A percentile compares a stretch with the other conserved stretches of the same genome.
These are phyloP conservation scores for Phengaris alcon DNA, from an alignment of 2,888 invertebrate genomes.

Conservation along the genomic window DNA sequence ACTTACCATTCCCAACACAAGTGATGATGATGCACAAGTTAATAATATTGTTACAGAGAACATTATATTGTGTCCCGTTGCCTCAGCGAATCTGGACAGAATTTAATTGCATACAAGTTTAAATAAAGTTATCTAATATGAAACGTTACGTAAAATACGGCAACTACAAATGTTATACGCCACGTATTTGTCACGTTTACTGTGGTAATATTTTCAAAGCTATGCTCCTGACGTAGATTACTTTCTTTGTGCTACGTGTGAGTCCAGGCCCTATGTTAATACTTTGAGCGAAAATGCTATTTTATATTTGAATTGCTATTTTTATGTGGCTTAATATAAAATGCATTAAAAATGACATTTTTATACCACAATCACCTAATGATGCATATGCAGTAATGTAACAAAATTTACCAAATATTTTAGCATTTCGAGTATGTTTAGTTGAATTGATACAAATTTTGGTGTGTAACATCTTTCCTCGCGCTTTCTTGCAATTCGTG, in stretches of 20 bases:
- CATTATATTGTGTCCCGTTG: background rate
- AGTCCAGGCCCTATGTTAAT: constrained; percentile 42
- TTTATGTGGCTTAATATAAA: constrained; percentile 1
- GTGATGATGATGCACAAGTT: background rate
- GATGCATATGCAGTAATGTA: background rate
- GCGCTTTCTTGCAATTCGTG: too few species aligned
- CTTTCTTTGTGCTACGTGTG: constrained; percentile 55
- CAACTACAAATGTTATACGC: constrained; percentile 57
- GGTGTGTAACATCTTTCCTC: too few species aligned
- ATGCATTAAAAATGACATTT: background rate
- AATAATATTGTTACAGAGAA: background rate
- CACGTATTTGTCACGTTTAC: constrained; percentile 66
- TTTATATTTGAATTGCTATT: constrained; percentile 33
- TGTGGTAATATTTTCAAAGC: constrained; percentile 64
- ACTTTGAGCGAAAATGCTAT: constrained; percentile 38
- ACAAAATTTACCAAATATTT: background rate
- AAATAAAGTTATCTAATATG: constrained; percentile 46
- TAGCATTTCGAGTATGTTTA: too few species aligned
- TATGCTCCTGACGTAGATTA: constrained; percentile 68
- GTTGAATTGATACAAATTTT: too few species aligned
- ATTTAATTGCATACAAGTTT: constrained; percentile 35
- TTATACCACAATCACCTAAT: background rate
- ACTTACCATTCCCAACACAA: background rate
- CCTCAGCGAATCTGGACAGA: constrained; percentile 10
- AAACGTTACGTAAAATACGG: constrained; percentile 51